Percentiles rank a stretch among this genome's conserved stretches.
phyloP scores from a whole-genome alignment of 1,140 invertebrate genomes.

The Saccostrea echinata region DNA sequence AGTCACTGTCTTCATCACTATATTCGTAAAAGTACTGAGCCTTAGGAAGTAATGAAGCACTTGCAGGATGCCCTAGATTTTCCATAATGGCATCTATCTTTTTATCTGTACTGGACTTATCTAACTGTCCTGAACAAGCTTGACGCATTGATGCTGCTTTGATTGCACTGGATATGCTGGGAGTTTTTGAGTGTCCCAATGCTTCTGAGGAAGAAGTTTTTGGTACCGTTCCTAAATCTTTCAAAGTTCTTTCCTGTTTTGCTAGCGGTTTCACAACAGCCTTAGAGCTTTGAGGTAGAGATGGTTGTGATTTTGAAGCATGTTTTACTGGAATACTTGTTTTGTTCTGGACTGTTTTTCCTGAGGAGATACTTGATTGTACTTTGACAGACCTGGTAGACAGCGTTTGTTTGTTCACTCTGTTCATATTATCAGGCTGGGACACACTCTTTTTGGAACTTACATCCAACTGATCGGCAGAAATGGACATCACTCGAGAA shows the following conservation, averaged over 20 bases:
- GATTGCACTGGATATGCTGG: slow-evolving; percentile 26
- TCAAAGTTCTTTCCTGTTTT: slow-evolving; percentile 31
- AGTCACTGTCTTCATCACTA: slow-evolving; percentile 76
- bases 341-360: slow-evolving; percentile 45
- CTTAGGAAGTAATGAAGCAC: slow-evolving; percentile 53
- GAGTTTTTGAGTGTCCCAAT: not conserved
- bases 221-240: slow-evolving; percentile 29
- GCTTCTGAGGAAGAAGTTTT: not conserved
- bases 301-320: slow-evolving; percentile 43
- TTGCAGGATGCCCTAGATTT: slow-evolving; percentile 32
- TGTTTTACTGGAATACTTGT: slow-evolving; percentile 49
- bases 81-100: slow-evolving; percentile 35
- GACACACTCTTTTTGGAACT: slow-evolving; percentile 48
- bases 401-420: slow-evolving; percentile 20
- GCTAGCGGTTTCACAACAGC: not conserved
- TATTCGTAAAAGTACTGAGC: slow-evolving; percentile 76
- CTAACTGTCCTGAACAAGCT: not conserved
- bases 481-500: slow-evolving; percentile 31
- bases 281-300: slow-evolving; percentile 30
- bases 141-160: slow-evolving; percentile 11
- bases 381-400: slow-evolving; percentile 41
- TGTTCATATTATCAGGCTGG: slow-evolving; percentile 55
- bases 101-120: slow-evolving; percentile 29
- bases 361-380: slow-evolving; percentile 43
- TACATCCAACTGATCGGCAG: slow-evolving; percentile 42